Base-by-base conservation (phyloP, 2,888 invertebrate species). In the Neoitamus cyanurus region DNA sequence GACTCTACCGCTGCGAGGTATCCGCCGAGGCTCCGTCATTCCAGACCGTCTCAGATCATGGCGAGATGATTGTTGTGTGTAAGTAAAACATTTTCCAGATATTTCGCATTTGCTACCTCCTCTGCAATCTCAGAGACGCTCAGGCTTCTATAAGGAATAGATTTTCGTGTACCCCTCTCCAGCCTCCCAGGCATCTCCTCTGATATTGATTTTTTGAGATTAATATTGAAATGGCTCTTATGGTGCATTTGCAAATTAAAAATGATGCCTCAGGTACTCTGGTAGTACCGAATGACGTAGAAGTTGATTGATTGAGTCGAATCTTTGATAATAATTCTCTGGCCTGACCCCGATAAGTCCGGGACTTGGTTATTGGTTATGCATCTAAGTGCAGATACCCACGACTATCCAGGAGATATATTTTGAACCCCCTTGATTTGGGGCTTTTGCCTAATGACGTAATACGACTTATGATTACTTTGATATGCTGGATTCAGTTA, bases 1-100 rank as follows among this genome's bases (percentile, higher is more conserved):
- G 95, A 80, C 91, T 93, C 85, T 95, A 94, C 91, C 92, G 94
- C 86, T 95, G 95, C 89, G 94, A 95, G 89, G 94, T 95, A 87
- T 94, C 94, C 84, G 94, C 94, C 58, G 94, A 95, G 89, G 94
- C 94, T 73, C 95, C 95, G 73, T 93, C 93, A 86, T 95, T 95
- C 90, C 93, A 94, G 90, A 95, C 94, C 83, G 94, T 95, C 87
- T 93, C 93, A 72, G 94, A 94, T 88, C 93, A 93, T 88, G 93
- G 93, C 87, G 93, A 94, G 88, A 94, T 95, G 94, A 92, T 92
- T 88, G 94, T 95, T 88, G 94, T 94, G 85, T 94, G 94, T 95
- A 92, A 94, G 94, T 93, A 89, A 30, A 70, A 68, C 2, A 30
- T 6, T 31, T 30, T 34, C 13, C 28, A 70, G 31, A 70, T 70